Evolutionary conservation across 2,888 invertebrate genomes (phyloP).

Genomic region (Epistrophe grossulariae): DNA sequence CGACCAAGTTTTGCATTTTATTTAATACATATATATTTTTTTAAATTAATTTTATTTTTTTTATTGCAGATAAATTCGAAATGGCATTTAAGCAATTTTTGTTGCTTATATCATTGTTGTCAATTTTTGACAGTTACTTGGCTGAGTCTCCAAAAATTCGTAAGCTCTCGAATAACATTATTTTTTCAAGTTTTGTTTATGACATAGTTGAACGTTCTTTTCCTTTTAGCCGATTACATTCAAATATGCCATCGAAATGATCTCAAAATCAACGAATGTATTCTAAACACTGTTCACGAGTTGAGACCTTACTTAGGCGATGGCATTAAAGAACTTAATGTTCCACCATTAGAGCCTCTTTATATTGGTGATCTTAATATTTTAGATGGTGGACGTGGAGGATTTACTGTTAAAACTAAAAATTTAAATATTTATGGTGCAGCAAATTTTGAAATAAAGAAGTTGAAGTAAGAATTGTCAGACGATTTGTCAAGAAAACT

Average conservation of each 20-base stretch:
- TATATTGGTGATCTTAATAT: slow-evolving; percentile 88
- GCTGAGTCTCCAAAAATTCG: slow-evolving; percentile 43
- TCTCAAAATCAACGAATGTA: slow-evolving; percentile 86
- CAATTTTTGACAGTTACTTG: slow-evolving; percentile 18
- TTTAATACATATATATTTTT: too few species aligned
- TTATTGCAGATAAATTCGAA: slow-evolving; percentile 39
- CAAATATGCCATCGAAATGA: slow-evolving; percentile 88
- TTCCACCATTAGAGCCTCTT: slow-evolving; percentile 90
- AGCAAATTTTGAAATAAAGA: slow-evolving; percentile 86
- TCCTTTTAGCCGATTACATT: slow-evolving; percentile 87
- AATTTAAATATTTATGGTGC: slow-evolving; percentile 88
- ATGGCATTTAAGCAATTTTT: slow-evolving; percentile 37
- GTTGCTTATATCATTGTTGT: slow-evolving; percentile 2
- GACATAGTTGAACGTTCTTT: not conserved
- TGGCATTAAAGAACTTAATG: slow-evolving; percentile 88
- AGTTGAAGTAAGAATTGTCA: slow-evolving; percentile 82
- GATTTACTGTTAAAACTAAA: slow-evolving; percentile 82
- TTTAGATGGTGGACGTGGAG: slow-evolving; percentile 85
- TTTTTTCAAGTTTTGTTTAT: not conserved
- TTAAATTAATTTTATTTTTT: too few species aligned
- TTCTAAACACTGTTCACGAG: slow-evolving; percentile 86
- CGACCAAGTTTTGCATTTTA: too few species aligned
- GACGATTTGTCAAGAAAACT: not conserved
- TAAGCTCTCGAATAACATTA: slow-evolving; percentile 24
- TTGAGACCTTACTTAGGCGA: slow-evolving; percentile 86